Conservation (phyloP, 2,888 invertebrate genomes). For the Ophion slaviceki region DNA sequence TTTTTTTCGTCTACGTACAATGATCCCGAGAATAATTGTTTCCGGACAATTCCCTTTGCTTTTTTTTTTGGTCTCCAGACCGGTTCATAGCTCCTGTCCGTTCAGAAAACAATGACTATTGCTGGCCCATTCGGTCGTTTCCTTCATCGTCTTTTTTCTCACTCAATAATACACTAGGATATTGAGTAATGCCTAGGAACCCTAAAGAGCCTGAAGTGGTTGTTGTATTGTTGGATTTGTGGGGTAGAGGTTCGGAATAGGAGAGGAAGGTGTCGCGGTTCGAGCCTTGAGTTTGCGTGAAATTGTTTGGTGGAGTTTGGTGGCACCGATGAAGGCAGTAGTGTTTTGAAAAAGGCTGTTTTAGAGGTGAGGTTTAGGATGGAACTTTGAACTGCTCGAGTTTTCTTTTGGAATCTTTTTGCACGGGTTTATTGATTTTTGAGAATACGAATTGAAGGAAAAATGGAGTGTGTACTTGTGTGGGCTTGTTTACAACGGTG, state of each 20-base stretch:
- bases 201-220: background rate
- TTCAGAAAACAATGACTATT: background rate
- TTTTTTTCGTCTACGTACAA: background rate
- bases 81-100: background rate
- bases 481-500: too few species aligned
- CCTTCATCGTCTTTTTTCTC: background rate
- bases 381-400: too few species aligned
- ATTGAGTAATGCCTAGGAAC: background rate
- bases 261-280: background rate
- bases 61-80: background rate
- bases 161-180: background rate
- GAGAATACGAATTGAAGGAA: too few species aligned
- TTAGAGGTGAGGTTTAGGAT: too few species aligned
- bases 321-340: background rate
- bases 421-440: too few species aligned
- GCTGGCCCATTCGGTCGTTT: background rate
- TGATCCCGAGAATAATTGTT: background rate
- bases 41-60: background rate
- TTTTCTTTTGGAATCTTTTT: too few species aligned
- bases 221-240: background rate
- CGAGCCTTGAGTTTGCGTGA: background rate
- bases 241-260: background rate
- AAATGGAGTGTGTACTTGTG: too few species aligned
- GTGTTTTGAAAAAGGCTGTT: too few species aligned
- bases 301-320: background rate